A percentile compares a stretch with the other conserved stretches of the same genome.
phyloP scores from a whole-genome alignment of 2,888 invertebrate genomes.

The Mythimna vitellina region DNA sequence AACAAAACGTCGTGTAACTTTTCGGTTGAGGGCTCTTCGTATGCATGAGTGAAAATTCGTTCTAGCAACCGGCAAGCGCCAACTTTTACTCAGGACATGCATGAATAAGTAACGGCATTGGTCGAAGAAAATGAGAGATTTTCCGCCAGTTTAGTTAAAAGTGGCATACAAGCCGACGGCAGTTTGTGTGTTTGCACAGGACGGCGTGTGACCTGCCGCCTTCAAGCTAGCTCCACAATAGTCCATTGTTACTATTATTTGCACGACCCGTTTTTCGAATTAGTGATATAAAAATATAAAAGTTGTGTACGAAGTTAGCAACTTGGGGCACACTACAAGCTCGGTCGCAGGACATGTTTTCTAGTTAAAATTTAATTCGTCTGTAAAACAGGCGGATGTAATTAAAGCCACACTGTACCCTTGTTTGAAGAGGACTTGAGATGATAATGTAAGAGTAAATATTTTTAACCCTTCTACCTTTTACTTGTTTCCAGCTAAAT shows the following conservation, averaged over 20 bases:
- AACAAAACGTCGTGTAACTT: constrained; percentile 61
- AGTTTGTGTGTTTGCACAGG: constrained; percentile 72
- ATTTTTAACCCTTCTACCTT: constrained; percentile 73
- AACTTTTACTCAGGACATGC: constrained; percentile 72
- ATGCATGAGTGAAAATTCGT: constrained; percentile 66
- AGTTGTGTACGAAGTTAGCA: constrained; percentile 54
- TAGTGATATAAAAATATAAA: constrained; percentile 66
- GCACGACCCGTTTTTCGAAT: constrained; percentile 64
- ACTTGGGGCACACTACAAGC: constrained; percentile 43
- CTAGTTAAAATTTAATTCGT: constrained; percentile 73
- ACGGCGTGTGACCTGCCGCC: constrained; percentile 49
- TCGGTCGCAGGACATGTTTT: constrained; percentile 65
- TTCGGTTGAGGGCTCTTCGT: constrained; percentile 58
- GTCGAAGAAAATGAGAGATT: constrained; percentile 79
- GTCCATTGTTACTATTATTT: constrained; percentile 69
- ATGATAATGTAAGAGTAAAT: constrained; percentile 77
- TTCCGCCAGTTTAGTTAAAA: constrained; percentile 77
- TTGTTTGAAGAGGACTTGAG: constrained; percentile 79
- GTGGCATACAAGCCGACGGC: constrained; percentile 65
- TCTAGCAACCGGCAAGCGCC: constrained; percentile 56
- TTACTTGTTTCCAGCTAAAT: constrained; percentile 63
- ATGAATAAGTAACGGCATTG: constrained; percentile 80
- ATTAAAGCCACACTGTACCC: constrained; percentile 76
- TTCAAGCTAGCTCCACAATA: constrained; percentile 45
- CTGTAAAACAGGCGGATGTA: constrained; percentile 72